A percentile compares a stretch with the other conserved stretches of the same genome.
Evolutionary conservation across 2,797 vertebrate species (phyloP).

Genomic region (Sebastes diploproa): DNA sequence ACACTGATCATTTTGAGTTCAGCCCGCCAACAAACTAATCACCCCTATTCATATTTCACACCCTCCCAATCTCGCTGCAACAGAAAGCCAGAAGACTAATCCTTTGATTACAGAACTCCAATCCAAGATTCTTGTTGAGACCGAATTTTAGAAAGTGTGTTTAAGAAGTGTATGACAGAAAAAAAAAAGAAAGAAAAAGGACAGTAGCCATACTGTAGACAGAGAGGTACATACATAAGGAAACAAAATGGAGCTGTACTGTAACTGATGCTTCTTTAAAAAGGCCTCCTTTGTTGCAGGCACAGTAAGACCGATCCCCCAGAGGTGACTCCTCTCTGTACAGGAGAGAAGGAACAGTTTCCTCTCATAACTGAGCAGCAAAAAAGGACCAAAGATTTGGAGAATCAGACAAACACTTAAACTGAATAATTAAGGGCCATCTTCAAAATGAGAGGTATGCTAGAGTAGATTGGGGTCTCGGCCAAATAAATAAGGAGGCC

Average conservation of each 20-base stretch:
- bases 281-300: conserved; percentile 31
- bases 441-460: not conserved
- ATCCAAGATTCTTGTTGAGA: conserved; percentile 47
- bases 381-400: not conserved
- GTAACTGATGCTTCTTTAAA: conserved; percentile 32
- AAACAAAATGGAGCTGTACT: conserved; percentile 5
- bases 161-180: not conserved
- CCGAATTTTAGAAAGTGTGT: conserved; percentile 34
- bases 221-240: not conserved
- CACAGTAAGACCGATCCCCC: conserved; percentile 26
- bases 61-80: conserved; percentile 26
- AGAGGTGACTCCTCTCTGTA: conserved; percentile 6
- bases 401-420: not conserved
- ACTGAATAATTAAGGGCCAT: not conserved
- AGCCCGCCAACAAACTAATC: conserved; percentile 51
- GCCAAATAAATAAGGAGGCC: not conserved
- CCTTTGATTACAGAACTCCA: conserved; percentile 53
- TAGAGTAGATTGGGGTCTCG: not conserved
- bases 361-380: not conserved
- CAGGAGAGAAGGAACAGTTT: not conserved
- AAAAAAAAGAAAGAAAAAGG: not conserved
- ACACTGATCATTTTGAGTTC: conserved; percentile 42
- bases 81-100: conserved; percentile 54
- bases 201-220: not conserved
- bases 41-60: conserved; percentile 65